phyloP scores from a whole-genome alignment of 2,113 vertebrate genomes.

The Polypterus senegalus region DNA sequence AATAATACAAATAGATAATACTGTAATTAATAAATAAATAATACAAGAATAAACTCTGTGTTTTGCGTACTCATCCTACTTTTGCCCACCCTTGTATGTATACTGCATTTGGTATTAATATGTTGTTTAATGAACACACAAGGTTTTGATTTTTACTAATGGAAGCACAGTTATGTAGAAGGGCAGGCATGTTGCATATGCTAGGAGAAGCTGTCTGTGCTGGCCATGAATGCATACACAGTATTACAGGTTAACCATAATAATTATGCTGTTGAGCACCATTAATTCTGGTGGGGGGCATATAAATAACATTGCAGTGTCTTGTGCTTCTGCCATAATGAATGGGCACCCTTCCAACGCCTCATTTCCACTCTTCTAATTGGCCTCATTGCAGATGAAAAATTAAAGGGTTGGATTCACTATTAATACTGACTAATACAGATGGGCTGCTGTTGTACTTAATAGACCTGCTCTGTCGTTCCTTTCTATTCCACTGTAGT shows the following conservation, averaged over 20 bases:
- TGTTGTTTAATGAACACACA: too few species aligned
- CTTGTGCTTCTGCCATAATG: constrained; percentile 38
- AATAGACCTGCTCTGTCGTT: constrained; percentile 45
- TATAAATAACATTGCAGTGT: constrained; percentile 40
- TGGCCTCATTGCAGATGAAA: constrained; percentile 59
- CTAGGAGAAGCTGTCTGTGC: constrained; percentile 38
- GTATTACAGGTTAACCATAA: constrained; percentile 47
- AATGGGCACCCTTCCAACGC: constrained; percentile 45
- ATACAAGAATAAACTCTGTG: too few species aligned
- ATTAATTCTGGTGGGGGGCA: constrained; percentile 38
- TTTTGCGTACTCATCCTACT: too few species aligned
- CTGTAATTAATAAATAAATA: too few species aligned
- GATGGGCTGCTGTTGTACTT: constrained; percentile 49
- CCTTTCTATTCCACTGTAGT: constrained; percentile 45
- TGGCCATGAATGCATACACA: constrained; percentile 35
- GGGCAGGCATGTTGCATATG: constrained; percentile 31
- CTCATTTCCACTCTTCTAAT: constrained; percentile 46
- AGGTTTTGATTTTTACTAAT: constrained; percentile 15
- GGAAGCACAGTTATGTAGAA: constrained; percentile 29
- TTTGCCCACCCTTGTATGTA: too few species aligned
- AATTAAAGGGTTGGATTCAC: constrained; percentile 45
- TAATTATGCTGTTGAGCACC: constrained; percentile 48
- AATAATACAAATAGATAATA: too few species aligned
- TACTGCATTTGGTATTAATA: too few species aligned
- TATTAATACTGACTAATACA: constrained; percentile 57